Conservation (phyloP, 2,888 invertebrate species). For the Lumbricus terrestris region DNA sequence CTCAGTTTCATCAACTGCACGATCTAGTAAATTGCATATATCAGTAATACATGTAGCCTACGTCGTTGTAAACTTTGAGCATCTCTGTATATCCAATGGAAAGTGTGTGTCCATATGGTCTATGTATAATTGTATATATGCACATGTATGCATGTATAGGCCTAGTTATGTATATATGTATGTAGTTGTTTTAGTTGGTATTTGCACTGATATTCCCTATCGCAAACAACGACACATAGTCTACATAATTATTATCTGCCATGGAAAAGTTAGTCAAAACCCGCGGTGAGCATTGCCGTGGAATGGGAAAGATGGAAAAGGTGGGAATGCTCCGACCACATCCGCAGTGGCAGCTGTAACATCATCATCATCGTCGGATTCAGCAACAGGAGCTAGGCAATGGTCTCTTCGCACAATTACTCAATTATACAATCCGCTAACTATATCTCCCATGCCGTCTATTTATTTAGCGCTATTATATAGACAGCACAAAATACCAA, state of each 20-base stretch:
- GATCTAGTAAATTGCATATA: too few relatives aligned
- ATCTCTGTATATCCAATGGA: too few relatives aligned
- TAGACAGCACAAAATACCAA: background rate
- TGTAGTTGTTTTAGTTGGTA: background rate
- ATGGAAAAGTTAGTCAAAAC: background rate
- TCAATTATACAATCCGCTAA: background rate
- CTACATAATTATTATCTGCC: background rate
- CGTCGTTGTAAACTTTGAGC: too few relatives aligned
- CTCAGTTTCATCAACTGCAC: too few relatives aligned
- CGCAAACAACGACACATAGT: background rate
- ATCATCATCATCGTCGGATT: background rate
- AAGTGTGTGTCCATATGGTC: too few relatives aligned
- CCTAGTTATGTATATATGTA: background rate
- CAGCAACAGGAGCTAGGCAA: background rate
- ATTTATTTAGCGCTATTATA: background rate
- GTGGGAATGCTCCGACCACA: background rate
- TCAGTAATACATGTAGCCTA: too few relatives aligned
- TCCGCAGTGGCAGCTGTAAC: background rate
- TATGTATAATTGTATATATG: background rate
- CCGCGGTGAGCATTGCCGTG: background rate
- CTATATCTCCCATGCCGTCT: background rate
- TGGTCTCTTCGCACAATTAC: background rate
- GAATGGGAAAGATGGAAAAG: background rate
- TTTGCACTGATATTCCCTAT: background rate
- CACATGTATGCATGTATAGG: background rate